phyloP scores from a whole-genome alignment of 1,140 invertebrate species.

The Homarus americanus region DNA sequence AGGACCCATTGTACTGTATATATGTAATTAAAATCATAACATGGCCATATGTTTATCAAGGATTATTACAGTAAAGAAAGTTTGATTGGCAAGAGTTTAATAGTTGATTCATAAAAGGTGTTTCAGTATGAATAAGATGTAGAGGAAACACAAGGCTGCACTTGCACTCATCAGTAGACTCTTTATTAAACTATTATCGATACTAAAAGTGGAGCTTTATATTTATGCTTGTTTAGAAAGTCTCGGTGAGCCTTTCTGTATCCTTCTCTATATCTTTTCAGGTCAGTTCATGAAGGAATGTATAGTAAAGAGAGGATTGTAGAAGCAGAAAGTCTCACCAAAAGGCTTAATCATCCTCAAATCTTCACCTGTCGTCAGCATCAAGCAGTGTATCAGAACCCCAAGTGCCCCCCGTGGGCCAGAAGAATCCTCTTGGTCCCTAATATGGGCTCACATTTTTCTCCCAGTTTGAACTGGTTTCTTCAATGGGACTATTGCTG shows the following conservation, averaged over 20 bases:
- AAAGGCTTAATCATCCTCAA: constrained; percentile 40
- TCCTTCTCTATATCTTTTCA: constrained; percentile 68
- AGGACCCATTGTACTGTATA: no score
- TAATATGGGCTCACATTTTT: not conserved
- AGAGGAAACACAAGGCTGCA: constrained; percentile 56
- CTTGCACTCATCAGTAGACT: not conserved
- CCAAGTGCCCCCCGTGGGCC: not conserved
- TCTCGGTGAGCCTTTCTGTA: constrained; percentile 67
- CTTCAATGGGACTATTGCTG: not conserved
- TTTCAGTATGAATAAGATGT: not conserved
- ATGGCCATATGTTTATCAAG: no score
- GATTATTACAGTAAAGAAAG: no score
- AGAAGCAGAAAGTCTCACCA: constrained; percentile 64
- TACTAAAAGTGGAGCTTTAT: not conserved
- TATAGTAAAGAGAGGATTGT: constrained; percentile 63
- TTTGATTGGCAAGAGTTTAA: no score
- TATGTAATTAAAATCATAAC: no score
- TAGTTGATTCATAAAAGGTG: no score
- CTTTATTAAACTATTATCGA: not conserved
- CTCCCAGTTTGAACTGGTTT: not conserved
- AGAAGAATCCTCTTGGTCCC: constrained; percentile 5
- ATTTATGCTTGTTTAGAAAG: constrained; percentile 20
- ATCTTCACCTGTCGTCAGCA: constrained; percentile 36
- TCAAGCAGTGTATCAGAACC: constrained; percentile 35
- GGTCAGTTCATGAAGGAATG: constrained; percentile 68